A percentile compares a stretch with the other conserved stretches of the same genome.
These are phyloP conservation scores for Araneus ventricosus DNA, from an alignment of 1,140 invertebrate species.

Conservation along the genomic window DNA sequence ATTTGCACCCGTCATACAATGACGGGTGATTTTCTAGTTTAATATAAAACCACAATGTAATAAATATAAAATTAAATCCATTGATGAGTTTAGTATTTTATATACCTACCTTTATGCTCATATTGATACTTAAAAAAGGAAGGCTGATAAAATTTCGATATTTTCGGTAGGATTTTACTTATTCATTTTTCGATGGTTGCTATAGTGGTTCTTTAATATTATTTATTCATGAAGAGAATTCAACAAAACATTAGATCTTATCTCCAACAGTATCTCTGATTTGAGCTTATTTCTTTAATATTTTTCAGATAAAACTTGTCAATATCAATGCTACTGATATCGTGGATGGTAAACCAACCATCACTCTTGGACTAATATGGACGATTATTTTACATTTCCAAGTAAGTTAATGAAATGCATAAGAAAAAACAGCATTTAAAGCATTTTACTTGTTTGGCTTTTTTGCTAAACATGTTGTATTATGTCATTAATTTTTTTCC, in stretches of 20 bases:
- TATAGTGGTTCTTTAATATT: neutral
- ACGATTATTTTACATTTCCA: slow-evolving; percentile 99
- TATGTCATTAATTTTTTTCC: neutral
- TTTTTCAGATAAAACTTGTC: slow-evolving; percentile 93
- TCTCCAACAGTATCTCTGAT: neutral
- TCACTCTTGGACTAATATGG: slow-evolving; percentile 98
- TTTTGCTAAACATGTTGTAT: neutral
- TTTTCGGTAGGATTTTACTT: too few relatives aligned
- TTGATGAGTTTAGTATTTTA: too few relatives aligned
- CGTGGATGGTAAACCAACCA: slow-evolving; percentile 97
- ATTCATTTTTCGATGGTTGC: neutral
- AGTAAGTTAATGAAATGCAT: slow-evolving; percentile 83
- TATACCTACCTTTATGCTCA: too few relatives aligned
- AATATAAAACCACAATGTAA: too few relatives aligned
- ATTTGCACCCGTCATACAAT: too few relatives aligned
- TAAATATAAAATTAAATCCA: too few relatives aligned
- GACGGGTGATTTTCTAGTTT: too few relatives aligned
- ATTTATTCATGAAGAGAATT: neutral
- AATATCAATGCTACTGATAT: slow-evolving; percentile 99
- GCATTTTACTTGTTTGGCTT: neutral
- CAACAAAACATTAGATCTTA: too few relatives aligned
- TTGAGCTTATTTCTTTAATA: neutral
- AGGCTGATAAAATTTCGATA: too few relatives aligned
- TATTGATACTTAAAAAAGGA: too few relatives aligned
- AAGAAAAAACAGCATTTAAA: neutral